phyloP scores from a whole-genome alignment of 2,797 vertebrate species.

The Ataeniobius toweri region DNA sequence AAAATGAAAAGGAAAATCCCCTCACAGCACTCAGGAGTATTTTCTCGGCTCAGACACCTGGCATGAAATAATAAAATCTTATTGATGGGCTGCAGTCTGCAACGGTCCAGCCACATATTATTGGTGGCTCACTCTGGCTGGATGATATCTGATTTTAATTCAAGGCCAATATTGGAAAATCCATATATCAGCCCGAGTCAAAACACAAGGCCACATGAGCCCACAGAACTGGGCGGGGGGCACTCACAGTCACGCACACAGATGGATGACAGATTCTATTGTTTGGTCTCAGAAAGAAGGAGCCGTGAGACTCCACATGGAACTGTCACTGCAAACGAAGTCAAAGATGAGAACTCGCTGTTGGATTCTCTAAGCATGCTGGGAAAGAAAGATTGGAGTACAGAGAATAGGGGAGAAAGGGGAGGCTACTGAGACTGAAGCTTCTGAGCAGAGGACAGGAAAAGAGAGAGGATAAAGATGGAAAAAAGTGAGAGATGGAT shows the following conservation, averaged over 20 bases:
- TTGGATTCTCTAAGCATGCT: slow-evolving; percentile 62
- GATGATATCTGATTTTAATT: slow-evolving; percentile 48
- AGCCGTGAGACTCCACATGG: slow-evolving; percentile 58
- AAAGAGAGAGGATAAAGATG: slow-evolving; percentile 24
- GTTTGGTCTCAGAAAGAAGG: slow-evolving; percentile 56
- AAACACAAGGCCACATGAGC: slow-evolving; percentile 27
- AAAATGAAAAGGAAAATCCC: slow-evolving; percentile 43
- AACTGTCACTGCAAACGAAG: slow-evolving; percentile 66
- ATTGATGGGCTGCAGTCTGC: slow-evolving; percentile 55
- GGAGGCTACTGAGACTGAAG: slow-evolving; percentile 37
- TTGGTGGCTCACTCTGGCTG: slow-evolving; percentile 24
- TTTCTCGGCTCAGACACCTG: slow-evolving; percentile 54
- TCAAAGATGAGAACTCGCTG: slow-evolving; percentile 58
- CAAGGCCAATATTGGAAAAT: slow-evolving; percentile 53
- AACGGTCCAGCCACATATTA: slow-evolving; percentile 57
- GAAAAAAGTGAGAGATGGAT: slow-evolving; percentile 31
- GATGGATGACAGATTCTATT: slow-evolving; percentile 56
- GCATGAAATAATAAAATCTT: slow-evolving; percentile 52
- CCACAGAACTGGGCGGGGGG: not conserved
- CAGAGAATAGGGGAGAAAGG: slow-evolving; percentile 13
- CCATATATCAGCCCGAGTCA: slow-evolving; percentile 32
- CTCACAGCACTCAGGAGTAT: slow-evolving; percentile 31
- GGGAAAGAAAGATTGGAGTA: slow-evolving; percentile 58
- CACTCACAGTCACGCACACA: slow-evolving; percentile 21
- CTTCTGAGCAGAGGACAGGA: slow-evolving; percentile 23